Percentiles rank a stretch among this genome's conserved stretches.
These are phyloP conservation scores for Coreius guichenoti DNA, from an alignment of 2,797 vertebrate genomes.

Conservation along the genomic window DNA sequence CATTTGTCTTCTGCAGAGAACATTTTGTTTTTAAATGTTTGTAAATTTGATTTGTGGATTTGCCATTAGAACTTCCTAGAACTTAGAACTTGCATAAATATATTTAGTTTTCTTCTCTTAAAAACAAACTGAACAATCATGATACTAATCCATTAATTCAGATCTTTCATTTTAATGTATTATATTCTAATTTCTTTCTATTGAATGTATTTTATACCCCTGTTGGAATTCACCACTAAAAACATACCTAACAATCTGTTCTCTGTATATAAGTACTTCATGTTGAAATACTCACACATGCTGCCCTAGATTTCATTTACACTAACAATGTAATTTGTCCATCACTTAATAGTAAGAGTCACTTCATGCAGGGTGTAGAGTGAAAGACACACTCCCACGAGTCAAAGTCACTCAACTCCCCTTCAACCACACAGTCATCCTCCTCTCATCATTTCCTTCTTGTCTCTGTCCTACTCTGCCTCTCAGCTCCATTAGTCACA, in stretches of 20 bases:
- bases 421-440: slow-evolving; percentile 18
- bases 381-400: slow-evolving; percentile 22
- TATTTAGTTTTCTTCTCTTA: neutral
- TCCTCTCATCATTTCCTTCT: slow-evolving; percentile 11
- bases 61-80: no score
- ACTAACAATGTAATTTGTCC: slow-evolving; percentile 12
- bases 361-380: slow-evolving; percentile 20
- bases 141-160: neutral
- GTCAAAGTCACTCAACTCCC: slow-evolving; percentile 26
- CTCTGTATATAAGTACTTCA: neutral
- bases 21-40: neutral
- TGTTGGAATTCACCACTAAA: neutral
- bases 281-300: neutral
- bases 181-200: neutral
- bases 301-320: slow-evolving; percentile 20
- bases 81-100: neutral
- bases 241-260: neutral
- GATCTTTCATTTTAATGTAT: neutral
- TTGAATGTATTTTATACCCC: neutral
- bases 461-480: slow-evolving; percentile 4
- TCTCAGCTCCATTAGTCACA: slow-evolving; percentile 56
- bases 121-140: neutral
- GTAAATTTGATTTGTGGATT: neutral
- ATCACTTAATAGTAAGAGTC: slow-evolving; percentile 33
- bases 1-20: neutral